Evolutionary conservation across 2,113 vertebrate genomes (phyloP).

Genomic region (Brachypteracias leptosomus): DNA sequence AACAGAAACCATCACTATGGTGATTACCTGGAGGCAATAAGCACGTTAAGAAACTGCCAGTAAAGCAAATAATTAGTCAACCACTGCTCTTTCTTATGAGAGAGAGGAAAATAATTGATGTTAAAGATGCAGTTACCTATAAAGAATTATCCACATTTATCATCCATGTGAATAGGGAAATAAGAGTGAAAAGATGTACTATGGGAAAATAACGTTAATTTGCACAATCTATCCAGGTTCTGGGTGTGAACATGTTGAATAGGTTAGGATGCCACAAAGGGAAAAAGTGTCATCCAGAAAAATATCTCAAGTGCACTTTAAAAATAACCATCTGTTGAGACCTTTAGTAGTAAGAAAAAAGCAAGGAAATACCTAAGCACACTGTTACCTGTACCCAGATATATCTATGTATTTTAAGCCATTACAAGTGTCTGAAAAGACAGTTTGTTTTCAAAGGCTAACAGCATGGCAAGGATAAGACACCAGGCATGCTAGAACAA

Average conservation of each 20-base stretch:
- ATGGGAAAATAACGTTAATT: background rate
- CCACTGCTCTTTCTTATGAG: background rate
- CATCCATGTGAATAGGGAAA: background rate
- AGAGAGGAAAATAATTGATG: background rate
- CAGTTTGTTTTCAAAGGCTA: background rate
- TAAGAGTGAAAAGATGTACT: background rate
- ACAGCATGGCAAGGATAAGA: background rate
- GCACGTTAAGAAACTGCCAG: background rate
- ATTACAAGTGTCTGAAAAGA: background rate
- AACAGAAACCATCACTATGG: background rate
- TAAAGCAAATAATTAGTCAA: background rate
- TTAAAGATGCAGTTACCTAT: background rate
- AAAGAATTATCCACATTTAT: background rate
- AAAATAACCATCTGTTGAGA: background rate
- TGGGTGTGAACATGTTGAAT: background rate
- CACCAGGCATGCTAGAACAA: background rate
- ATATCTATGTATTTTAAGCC: background rate
- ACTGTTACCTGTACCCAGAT: background rate
- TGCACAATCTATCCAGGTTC: background rate
- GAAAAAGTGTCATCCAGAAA: background rate
- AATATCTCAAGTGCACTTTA: background rate
- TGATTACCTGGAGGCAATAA: background rate
- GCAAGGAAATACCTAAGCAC: background rate
- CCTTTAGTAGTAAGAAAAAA: background rate
- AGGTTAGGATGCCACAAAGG: background rate